Base-by-base conservation (phyloP, 2,797 vertebrate genomes). In the Yasuhikotakia modesta region DNA sequence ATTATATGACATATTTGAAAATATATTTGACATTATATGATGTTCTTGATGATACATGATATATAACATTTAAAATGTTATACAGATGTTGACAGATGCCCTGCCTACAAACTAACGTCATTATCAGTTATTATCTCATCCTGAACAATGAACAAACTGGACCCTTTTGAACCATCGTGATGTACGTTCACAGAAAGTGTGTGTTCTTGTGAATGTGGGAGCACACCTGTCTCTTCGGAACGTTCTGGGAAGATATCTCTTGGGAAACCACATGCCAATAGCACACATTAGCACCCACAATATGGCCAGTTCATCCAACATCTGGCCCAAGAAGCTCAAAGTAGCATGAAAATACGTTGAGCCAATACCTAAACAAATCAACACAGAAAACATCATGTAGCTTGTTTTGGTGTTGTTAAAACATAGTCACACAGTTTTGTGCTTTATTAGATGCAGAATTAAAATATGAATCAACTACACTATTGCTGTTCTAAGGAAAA, bases 321-420 rank as follows among this genome's bases (percentile, higher is more conserved):
- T 99, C 90, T 99, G 98, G 55, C 97, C 98, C 45, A 99, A 90
- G 90, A 99, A 99, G 88, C 97, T 99, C 84, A 99, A 94, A 0
- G 97, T 99, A 73, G 98, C 97, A 0, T 99, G 98, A 83, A 99
- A 99, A 88, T 99, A 99, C n/a, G 97, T 96, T 0, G 97, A 99
- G 65, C 98, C 97, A 66, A 99, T 98, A 81, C 97, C 98, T 99
- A 88, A n/a, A 16, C 35, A 84, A 14, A 83, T 14, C 68, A 74
- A 45, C 48, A 10, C 1, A 10, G 8, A 35, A 39, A 8, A 39
- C 35, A 39, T 39, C 35, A 39, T 8, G 7, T 39, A 39, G 35
- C 7, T 8, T 10, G 35, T 39, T 39, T 39, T 39, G 11, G 35
- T 39, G 35, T 39, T 39, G 35, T 39, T 39, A 8, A 10, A 39